phyloP scores from a whole-genome alignment of 2,113 vertebrate species.

The Pseudopipra pipra region DNA sequence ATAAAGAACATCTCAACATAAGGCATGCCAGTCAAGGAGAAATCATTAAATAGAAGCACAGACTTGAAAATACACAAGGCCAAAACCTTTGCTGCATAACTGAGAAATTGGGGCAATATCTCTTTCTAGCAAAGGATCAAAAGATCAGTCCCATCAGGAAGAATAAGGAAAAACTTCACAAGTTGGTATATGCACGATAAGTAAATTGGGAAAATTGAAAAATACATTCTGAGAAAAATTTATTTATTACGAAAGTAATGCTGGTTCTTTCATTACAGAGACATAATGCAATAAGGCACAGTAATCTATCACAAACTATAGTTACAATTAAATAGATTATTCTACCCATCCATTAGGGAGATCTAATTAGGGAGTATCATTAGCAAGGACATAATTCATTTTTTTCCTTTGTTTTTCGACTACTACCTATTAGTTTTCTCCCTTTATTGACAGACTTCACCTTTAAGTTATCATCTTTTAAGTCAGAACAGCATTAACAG shows the following conservation, averaged over 20 bases:
- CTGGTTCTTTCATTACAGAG: not conserved
- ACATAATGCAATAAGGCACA: not conserved
- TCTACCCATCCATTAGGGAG: constrained; percentile 1
- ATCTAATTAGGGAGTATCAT: constrained; percentile 35
- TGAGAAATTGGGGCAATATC: not conserved
- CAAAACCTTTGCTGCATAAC: not conserved
- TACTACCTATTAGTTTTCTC: constrained; percentile 5
- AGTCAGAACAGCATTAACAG: not conserved
- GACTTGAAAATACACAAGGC: not conserved
- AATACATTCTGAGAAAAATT: not conserved
- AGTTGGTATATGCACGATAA: not conserved
- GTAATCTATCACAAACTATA: constrained; percentile 1
- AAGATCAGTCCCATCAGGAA: not conserved
- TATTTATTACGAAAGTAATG: not conserved
- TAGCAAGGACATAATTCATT: not conserved
- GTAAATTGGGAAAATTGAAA: not conserved
- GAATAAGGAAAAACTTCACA: not conserved
- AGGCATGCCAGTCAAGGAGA: not conserved
- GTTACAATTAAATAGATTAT: constrained; percentile 29
- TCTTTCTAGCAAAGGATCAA: not conserved
- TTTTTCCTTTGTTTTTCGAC: not conserved
- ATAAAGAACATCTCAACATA: constrained; percentile 2
- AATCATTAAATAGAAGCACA: not conserved
- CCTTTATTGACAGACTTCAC: constrained; percentile 29
- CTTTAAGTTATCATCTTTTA: not conserved